Conservation (phyloP, 2,888 invertebrate genomes). For the Drosophila diplacantha region DNA sequence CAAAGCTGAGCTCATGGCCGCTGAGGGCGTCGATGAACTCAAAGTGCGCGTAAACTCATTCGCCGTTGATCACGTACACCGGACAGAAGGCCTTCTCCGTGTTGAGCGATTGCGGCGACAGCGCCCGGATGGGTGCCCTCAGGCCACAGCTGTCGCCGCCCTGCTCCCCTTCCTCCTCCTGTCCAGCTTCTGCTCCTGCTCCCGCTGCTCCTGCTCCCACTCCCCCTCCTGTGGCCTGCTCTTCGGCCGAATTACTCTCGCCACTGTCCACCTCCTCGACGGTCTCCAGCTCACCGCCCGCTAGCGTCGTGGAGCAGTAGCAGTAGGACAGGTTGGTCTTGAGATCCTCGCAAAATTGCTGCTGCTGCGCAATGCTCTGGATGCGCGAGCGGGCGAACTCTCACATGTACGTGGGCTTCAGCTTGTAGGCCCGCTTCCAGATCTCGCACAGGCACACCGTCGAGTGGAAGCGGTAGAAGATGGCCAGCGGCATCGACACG, state of each 20-base stretch:
- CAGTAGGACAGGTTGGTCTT: conserved; percentile 75
- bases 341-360: conserved; percentile 76
- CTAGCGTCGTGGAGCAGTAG: conserved; percentile 75
- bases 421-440: conserved; percentile 97
- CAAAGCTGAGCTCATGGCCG: conserved; percentile 73
- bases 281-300: conserved; percentile 73
- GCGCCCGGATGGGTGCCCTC: conserved; percentile 50
- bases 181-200: background rate
- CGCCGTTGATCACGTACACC: conserved; percentile 75
- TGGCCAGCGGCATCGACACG: conserved; percentile 94
- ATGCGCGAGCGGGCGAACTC: conserved; percentile 77
- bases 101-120: conserved; percentile 69
- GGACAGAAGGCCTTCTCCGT: conserved; percentile 73
- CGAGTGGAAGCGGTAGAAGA: conserved; percentile 96
- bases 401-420: conserved; percentile 91
- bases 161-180: conserved; percentile 33
- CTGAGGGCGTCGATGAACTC: conserved; percentile 75
- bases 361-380: conserved; percentile 77
- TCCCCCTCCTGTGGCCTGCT: background rate
- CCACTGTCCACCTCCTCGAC: conserved; percentile 73
- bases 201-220: background rate
- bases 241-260: conserved; percentile 23
- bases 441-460: conserved; percentile 97
- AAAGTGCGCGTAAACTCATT: conserved; percentile 76
- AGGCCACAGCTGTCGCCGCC: conserved; percentile 56